Evolutionary conservation across 2,888 invertebrate genomes (phyloP), one percentile per base, ranked within the genome.

Genomic region (Trichopoda pennipes): DNA sequence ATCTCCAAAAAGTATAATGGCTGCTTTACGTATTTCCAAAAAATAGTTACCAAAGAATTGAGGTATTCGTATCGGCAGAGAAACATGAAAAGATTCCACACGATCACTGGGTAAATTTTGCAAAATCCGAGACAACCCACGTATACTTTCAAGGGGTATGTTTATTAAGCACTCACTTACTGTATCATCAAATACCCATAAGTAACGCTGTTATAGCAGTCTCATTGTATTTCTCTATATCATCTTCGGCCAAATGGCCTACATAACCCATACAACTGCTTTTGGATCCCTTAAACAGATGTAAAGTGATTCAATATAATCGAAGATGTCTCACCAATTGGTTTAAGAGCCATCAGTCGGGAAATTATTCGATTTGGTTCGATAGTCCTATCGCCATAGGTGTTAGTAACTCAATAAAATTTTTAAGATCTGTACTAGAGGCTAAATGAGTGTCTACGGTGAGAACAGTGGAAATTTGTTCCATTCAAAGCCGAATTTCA

Each of bases 1-100:
- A 86, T 97, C 95, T 1, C 97, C 97, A 88, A 97, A 95, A 61
- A 97, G 91, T 42, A 93, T 93, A 85, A 97, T 94, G 0, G 97
- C 95, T 19, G 95, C 94, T 85, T 95, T 94, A 63, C 97, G 92
- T 75, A 97, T 92, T 85, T 93, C 92, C 1, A 94, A 92, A 77
- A 94, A 95, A 84, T 96, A 96, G 86, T 96, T 97, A 89, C 96
- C 96, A 92, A 97, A 95, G 89, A 96, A 95, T 1, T 97, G 96
- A 56, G 97, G 94, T 83, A 97, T 96, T 84, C 97, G 94, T 83
- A 97, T 95, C 3, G 96, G 93, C 53, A 96, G 93, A 38, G 96
- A 95, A 0, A 97, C 88, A 75, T 91, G 91, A 76, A 91, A 91
- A 0, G 91, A 89, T 79, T 94, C 84, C 86, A 92, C 87, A 86